phyloP scores from a whole-genome alignment of 2,797 vertebrate genomes.

The Phataginus tricuspis region DNA sequence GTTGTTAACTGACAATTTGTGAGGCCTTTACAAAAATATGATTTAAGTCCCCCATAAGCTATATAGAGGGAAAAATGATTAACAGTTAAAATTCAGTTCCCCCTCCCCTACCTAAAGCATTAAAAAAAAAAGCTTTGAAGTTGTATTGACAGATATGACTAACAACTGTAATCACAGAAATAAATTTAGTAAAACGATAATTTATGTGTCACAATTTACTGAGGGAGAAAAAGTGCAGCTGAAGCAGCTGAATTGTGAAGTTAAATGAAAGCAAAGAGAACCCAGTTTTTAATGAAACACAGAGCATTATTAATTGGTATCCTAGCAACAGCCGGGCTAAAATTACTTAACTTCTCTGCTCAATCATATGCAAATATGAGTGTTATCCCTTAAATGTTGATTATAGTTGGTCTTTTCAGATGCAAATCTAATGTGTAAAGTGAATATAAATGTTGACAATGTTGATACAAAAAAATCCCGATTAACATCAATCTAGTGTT shows the following conservation, averaged over 20 bases:
- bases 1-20: constrained; percentile 65
- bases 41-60: constrained; percentile 46
- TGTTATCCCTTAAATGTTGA: constrained; percentile 88
- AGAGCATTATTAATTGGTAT: constrained; percentile 86
- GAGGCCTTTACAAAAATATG: constrained; percentile 61
- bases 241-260: constrained; percentile 73
- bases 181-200: constrained; percentile 77
- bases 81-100: constrained; percentile 59
- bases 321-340: constrained; percentile 87
- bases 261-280: constrained; percentile 82
- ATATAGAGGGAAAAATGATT: constrained; percentile 49
- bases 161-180: constrained; percentile 76
- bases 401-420: constrained; percentile 87
- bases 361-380: constrained; percentile 89
- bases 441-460: constrained; percentile 89
- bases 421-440: constrained; percentile 87
- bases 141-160: constrained; percentile 74
- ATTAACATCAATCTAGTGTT: constrained; percentile 85
- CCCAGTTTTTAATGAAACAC: constrained; percentile 79
- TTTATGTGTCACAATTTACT: constrained; percentile 74
- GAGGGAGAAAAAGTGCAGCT: constrained; percentile 53
- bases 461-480: constrained; percentile 83
- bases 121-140: constrained; percentile 57
- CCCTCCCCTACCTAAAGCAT: constrained; percentile 25
- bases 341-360: constrained; percentile 87